A percentile compares a stretch with the other conserved stretches of the same genome.
These are phyloP conservation scores for Onychorhynchus coronatus DNA, from an alignment of 2,113 vertebrate species.

Conservation along the genomic window DNA sequence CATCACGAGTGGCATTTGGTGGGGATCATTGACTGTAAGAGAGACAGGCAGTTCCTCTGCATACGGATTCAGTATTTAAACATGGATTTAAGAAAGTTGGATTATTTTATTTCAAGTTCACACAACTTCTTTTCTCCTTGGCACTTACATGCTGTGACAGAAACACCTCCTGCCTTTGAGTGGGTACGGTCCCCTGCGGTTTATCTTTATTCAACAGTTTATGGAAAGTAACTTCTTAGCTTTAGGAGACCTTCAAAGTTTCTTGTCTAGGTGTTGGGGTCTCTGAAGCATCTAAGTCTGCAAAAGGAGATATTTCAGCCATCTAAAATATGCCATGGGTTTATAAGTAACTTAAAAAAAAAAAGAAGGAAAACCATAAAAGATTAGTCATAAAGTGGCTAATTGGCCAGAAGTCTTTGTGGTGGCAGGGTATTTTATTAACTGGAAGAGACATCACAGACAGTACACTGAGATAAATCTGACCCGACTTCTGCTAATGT, in stretches of 20 bases:
- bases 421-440: conserved; percentile 58
- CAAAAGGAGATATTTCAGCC: conserved; percentile 30
- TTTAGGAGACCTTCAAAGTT: conserved; percentile 40
- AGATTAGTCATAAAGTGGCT: conserved; percentile 45
- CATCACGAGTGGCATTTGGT: background rate
- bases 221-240: conserved; percentile 31
- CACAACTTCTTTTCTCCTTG: conserved; percentile 6
- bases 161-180: conserved; percentile 18
- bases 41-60: background rate
- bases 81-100: background rate
- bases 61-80: background rate
- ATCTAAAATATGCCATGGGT: conserved; percentile 22
- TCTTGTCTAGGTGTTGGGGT: background rate
- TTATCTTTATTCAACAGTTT: conserved; percentile 49
- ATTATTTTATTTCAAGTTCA: conserved; percentile 20
- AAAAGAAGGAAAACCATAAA: conserved; percentile 16
- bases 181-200: background rate
- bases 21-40: background rate
- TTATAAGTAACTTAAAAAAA: background rate
- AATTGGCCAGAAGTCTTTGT: conserved; percentile 63
- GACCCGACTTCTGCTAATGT: conserved; percentile 25
- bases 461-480: conserved; percentile 39
- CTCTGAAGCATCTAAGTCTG: conserved; percentile 38
- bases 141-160: conserved; percentile 4
- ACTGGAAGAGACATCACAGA: conserved; percentile 58